Base-by-base conservation (phyloP, 2,797 vertebrate species). In the Hapalemur alaotrensis region DNA sequence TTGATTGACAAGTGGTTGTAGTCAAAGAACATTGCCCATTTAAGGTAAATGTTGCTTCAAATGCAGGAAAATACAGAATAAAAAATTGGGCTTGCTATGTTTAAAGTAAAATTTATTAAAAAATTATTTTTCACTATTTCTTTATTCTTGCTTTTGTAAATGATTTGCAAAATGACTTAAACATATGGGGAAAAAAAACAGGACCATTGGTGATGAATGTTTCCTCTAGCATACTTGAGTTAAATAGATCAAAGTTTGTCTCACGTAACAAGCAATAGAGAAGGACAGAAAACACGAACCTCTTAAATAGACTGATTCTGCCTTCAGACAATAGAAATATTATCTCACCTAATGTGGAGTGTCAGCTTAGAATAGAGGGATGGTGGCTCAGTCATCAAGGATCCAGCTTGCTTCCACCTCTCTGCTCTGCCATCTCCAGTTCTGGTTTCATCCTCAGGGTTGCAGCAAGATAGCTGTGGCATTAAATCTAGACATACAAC, bases 61-160 rank as follows among this genome's bases (percentile, higher is more conserved):
- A 52, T 52, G n/a, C 35, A 86, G 65, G 38, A 91, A 93, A 88
- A 93, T 15, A 84, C 25, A 73, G 32, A 87, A 69, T 69, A 84
- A 90, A 76, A 83, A 41, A 30, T 10, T 75, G 20, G 69, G 11
- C 59, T 94, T 78, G 41, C 54, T 82, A 59, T 35, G 10, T 79
- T 92, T 75, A 92, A 91, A 61, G 63, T 43, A 79, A 84, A 72
- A 86, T 59, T 69, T 43, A 43, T 48, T 69, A 10, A 30, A 52
- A 67, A 94, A 28, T 43, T 73, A 57, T 70, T 95, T 93, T 92
- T 72, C 48, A 73, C 30, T 57, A 38, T 50, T 85, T 38, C 63
- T 89, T 96, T 82, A 78, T 85, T 89, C 22, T 89, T 95, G 52
- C 43, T 75, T 89, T 48, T 92, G 11, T 72, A 89, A 94, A 70